Evolutionary conservation across 1,140 invertebrate genomes (phyloP), one percentile per base, ranked within the genome.

Genomic region (Hycleus phaleratus): DNA sequence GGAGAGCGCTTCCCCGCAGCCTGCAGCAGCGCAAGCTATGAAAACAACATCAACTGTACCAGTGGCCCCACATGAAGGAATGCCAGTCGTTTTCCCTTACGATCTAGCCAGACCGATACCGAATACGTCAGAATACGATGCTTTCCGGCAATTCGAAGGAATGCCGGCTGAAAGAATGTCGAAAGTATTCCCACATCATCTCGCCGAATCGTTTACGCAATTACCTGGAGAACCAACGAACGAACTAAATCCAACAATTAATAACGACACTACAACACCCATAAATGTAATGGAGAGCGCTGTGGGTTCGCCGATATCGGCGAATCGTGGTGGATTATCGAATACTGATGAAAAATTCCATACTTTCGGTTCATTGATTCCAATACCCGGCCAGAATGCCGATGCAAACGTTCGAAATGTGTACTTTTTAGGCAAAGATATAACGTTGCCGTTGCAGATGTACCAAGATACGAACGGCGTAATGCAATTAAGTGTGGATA

Each of bases 401-500:
- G 60, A 59, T 18, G 40, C 56, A 4, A 39, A 58, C 38, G 59
- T 45, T 3, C 44, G 38, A 43, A 53, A 68, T 11, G 43, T 66
- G 4, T 64, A 56, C 39, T 67, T 63, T 40, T 49, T 61, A 4
- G 68, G 64, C 8, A 63, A 60, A 46, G 62, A 65, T 25, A 63
- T 69, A 6, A 66, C 67, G 46, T 46, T 69, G 6, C 68, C 68
- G 3, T 52, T 69, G 38, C 52, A 64, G 49, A 53, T 69, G 32
- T 12, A 39, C 6, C 56, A 60, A 45, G 45, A 50, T 47, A 26
- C 43, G 38, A 44, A 69, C 46, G 66, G 64, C 3, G n/a, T 60
- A 1, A 32, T 68, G 39, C 49, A 63, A 26, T 42, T 69, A n/a
- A 49, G 59, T 10, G 61, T 69, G 2, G 66, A 69, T 40, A 45